phyloP scores from a whole-genome alignment of 2,888 invertebrate species.

The Thymelicus acteon region DNA sequence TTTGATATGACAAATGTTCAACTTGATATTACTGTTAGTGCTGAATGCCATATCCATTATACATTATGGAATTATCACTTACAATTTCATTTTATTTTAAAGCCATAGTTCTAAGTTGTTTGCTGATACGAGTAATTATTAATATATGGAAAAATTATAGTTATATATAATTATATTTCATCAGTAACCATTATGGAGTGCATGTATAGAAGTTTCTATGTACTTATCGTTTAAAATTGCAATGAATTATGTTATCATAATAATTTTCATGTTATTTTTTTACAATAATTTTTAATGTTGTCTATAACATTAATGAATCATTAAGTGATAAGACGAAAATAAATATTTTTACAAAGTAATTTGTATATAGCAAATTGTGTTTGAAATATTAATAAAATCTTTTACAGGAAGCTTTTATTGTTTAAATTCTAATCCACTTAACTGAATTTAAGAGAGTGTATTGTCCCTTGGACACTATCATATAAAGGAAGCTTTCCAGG shows the following conservation, averaged over 20 bases:
- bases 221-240: conserved; percentile 76
- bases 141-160: conserved; percentile 33
- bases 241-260: conserved; percentile 76
- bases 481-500: too few relatives aligned
- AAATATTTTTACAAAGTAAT: conserved; percentile 85
- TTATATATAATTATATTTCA: conserved; percentile 33
- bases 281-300: conserved; percentile 75
- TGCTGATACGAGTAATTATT: conserved; percentile 47
- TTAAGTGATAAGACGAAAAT: conserved; percentile 81
- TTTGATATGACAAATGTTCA: conserved; percentile 13
- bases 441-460: too few relatives aligned
- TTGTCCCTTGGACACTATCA: too few relatives aligned
- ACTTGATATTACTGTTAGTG: conserved; percentile 27
- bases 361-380: conserved; percentile 83
- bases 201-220: conserved; percentile 68
- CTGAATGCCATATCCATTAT: conserved; percentile 33
- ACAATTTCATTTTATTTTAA: conserved; percentile 22
- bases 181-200: conserved; percentile 43
- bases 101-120: conserved; percentile 59
- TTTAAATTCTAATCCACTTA: neutral
- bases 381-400: conserved; percentile 83
- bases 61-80: conserved; percentile 26
- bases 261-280: conserved; percentile 68
- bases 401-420: conserved; percentile 65
- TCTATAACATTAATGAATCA: conserved; percentile 80